phyloP scores from a whole-genome alignment of 2,113 vertebrate species.

The Myxocyprinus asiaticus region DNA sequence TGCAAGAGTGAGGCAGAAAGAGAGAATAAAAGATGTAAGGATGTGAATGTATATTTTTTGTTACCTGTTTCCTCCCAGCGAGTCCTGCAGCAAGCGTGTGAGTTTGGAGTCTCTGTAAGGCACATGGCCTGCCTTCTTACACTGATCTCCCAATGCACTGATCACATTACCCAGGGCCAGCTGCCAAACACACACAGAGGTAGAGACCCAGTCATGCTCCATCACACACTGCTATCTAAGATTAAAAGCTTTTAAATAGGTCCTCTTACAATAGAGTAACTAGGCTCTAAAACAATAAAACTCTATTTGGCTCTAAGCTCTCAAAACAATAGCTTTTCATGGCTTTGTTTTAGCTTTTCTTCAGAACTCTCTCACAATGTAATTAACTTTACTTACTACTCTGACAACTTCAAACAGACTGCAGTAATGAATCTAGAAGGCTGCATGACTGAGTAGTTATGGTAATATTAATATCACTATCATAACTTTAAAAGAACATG shows the following conservation, averaged over 20 bases:
- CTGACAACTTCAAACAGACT: neutral
- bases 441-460: no score
- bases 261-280: constrained; percentile 21
- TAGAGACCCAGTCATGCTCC: constrained; percentile 11
- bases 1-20: neutral
- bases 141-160: constrained; percentile 94
- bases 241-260: constrained; percentile 42
- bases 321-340: neutral
- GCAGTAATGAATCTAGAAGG: no score
- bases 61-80: constrained; percentile 97
- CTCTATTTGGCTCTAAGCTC: constrained; percentile 5
- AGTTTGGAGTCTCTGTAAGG: constrained; percentile 99
- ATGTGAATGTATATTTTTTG: neutral
- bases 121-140: constrained; percentile 89
- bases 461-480: no score
- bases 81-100: constrained; percentile 94
- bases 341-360: neutral
- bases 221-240: constrained; percentile 21
- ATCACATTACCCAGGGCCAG: constrained; percentile 95
- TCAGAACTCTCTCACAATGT: neutral
- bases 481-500: no score
- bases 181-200: constrained; percentile 64
- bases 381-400: constrained; percentile 23
- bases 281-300: constrained; percentile 20
- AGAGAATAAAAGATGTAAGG: no score